Conservation (phyloP, 2,888 invertebrate genomes). For the Sialis fuliginosa region DNA sequence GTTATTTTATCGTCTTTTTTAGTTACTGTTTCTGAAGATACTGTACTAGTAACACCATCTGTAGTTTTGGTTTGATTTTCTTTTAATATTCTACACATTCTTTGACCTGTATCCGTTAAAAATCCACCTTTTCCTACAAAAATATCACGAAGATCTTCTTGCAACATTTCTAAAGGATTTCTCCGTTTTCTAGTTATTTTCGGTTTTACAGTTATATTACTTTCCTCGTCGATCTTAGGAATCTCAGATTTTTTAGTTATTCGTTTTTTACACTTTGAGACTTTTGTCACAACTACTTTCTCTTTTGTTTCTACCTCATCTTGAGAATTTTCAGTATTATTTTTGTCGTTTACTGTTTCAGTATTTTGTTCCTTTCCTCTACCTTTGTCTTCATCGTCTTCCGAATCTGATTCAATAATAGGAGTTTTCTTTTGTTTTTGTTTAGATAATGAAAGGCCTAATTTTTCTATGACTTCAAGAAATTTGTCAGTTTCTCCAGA, state of each 20-base stretch:
- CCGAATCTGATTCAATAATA: constrained; percentile 35
- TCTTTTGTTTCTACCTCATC: constrained; percentile 13
- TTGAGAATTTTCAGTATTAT: constrained; percentile 23
- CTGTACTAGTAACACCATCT: no score
- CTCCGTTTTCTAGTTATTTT: constrained; percentile 13
- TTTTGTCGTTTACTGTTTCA: constrained; percentile 9
- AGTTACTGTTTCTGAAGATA: no score
- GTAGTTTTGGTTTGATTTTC: constrained; percentile 17
- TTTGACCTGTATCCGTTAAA: constrained; percentile 40
- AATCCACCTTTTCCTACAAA: constrained; percentile 46
- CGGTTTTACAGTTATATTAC: not conserved
- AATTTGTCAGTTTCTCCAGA: constrained; percentile 17
- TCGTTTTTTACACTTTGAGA: constrained; percentile 9
- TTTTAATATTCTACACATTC: constrained; percentile 43
- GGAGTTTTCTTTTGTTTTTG: constrained; percentile 35
- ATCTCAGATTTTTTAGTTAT: constrained; percentile 7
- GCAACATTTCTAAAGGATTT: constrained; percentile 42
- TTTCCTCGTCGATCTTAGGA: constrained; percentile 3
- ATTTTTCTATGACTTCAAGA: constrained; percentile 24
- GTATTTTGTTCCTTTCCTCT: constrained; percentile 11
- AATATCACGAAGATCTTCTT: constrained; percentile 53
- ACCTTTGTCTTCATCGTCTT: constrained; percentile 17
- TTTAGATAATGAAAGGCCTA: constrained; percentile 28
- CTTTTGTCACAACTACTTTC: constrained; percentile 10
- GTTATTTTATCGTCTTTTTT: constrained; percentile 8